These are phyloP conservation scores for Cladopsammia gracilis DNA, from an alignment of 64 coral and sea anemone species.

Conservation along the genomic window DNA sequence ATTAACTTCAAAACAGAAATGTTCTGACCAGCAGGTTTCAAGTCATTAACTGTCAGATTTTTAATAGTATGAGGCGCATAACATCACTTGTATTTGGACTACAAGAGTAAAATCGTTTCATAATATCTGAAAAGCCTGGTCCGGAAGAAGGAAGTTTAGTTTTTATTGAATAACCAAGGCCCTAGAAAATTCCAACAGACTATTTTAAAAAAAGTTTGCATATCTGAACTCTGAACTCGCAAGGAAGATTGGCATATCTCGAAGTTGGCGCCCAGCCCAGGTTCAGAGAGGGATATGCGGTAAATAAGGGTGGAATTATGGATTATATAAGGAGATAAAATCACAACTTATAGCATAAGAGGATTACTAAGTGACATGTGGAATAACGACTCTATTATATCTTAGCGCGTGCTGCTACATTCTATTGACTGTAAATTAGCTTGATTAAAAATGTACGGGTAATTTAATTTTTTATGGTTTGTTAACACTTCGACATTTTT, in stretches of 20 bases:
- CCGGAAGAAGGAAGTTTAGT: neutral
- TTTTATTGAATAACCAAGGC: neutral
- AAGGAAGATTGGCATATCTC: conserved; percentile 10
- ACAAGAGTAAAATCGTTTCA: too few species aligned
- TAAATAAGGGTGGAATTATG: conserved; percentile 36
- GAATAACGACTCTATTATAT: neutral
- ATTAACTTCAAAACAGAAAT: neutral
- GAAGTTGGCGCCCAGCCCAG: conserved; percentile 30
- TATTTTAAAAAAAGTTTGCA: neutral
- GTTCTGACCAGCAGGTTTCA: neutral
- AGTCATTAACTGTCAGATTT: too few species aligned
- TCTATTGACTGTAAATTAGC: neutral
- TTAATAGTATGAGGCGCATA: too few species aligned
- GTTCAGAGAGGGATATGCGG: conserved; percentile 37
- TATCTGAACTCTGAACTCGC: neutral
- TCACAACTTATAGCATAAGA: neutral
- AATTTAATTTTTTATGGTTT: too few species aligned
- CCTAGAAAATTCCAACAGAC: neutral
- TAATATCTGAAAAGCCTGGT: too few species aligned
- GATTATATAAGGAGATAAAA: conserved; percentile 44
- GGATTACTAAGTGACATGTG: conserved; percentile 15
- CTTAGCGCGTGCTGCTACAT: neutral
- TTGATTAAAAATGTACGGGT: too few species aligned
- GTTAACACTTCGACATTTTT: too few species aligned
- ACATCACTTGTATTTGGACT: too few species aligned